Base-by-base conservation (phyloP, 1,140 invertebrate genomes). In the Cylas formicarius region DNA sequence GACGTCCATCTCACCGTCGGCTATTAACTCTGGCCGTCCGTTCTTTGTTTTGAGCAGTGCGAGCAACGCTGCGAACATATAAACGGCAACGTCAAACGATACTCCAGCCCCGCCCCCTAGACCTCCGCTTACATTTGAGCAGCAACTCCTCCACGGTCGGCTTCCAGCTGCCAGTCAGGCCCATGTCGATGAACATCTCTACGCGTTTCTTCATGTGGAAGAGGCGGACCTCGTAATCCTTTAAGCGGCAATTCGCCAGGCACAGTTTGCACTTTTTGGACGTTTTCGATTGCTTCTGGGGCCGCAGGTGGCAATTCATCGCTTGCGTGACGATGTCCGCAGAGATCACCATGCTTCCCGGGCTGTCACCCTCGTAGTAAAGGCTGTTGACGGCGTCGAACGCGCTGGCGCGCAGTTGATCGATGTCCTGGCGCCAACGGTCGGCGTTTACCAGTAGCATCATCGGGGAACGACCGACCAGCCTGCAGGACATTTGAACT, bases 231-330 rank as follows among this genome's bases (percentile, higher is more conserved):
- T 81, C 79, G 48, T 78, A 80, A 1, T 68, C 37, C 50, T 73
- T 69, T 19, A 81, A 56, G 4, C 62, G 24, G 21, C 69, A 64
- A 20, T 74, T 69, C n/a, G 67, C 65, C 16, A 56, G 50, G 52
- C 80, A 82, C 1, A 76, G 34, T 0, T 53, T 41, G 56, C 75
- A 77, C 34, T 60, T 65, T 14, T 47, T 55, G 18, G 45, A 14
- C 44, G 31, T 53, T 37, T 24, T 40, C 50, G 47, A 42, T 13
- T 21, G 7, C 36, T 48, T 24, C 18, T 56, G 57, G 7, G 67
- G 72, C 31, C 77, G 61, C 24, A 87, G 68, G 64, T 86, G 84
- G 55, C 84, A 86, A 34, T 73, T 66, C 16, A 78, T 73, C 2
- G 81, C 78, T 37, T 55, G 48, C 32, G 71, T 61, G 11, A 84